Base-by-base conservation (phyloP, 2,888 invertebrate genomes). In the Cynaeus angustus region DNA sequence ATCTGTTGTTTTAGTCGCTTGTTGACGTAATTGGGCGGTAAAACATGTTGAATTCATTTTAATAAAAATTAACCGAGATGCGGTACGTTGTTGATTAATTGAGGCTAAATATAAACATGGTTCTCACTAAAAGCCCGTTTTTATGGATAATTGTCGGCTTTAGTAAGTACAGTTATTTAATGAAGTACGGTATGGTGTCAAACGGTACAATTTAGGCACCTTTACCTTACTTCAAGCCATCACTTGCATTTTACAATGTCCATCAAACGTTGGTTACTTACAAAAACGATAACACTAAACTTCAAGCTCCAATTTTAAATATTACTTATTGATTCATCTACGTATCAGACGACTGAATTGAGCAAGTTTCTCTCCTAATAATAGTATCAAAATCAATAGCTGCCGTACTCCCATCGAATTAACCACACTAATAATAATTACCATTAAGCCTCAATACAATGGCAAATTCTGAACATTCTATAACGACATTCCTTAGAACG, bases 321-420 rank as follows among this genome's bases (percentile, higher is more conserved):
- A 2, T 16, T 26, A 12, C 26, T 50, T 50, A 50, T 50, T 50
- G 50, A 50, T 50, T 50, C 50, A 21, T 50, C 21, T n/a, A 16
- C 21, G 50, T 28, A 50, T 50, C 41, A 41, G 41, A 41, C 50
- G 1, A 50, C 50, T 5, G 28, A 50, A 50, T 50, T 50, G 50
- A 50, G 26, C 26, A 50, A 50, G 10, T 50, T 37, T 37, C 37
- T 30, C 30, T 30, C 30, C 53, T 53, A 53, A 53, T 53, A 53
- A 53, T 41, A 41, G 41, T 37, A 50, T 33, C 53, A 12, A 53
- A 53, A 53, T 53, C 53, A 53, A 53, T 53, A 52, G 13, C 46
- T 12, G n/a, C 26, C 13, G 16, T 46, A 46, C 13, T 16, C 10
- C 46, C 26, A 16, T 21, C 46, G 46, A 26, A 46, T 46, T 26